Percentiles rank a stretch among this genome's conserved stretches.
phyloP scores from a whole-genome alignment of 2,113 vertebrate genomes.

The Cnemophilus loriae region DNA sequence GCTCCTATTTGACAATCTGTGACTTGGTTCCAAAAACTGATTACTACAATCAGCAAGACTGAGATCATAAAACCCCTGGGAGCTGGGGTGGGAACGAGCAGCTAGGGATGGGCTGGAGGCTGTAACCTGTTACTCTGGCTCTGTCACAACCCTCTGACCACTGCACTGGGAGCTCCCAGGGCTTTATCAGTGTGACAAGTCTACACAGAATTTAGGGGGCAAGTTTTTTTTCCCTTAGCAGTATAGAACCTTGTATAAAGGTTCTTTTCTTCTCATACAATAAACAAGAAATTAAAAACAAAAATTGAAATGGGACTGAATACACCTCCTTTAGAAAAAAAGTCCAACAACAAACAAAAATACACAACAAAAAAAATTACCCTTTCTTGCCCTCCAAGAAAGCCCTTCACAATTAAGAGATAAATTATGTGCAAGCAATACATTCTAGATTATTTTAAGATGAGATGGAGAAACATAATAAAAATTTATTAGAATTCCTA shows the following conservation, averaged over 20 bases:
- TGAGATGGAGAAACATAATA: slow-evolving; percentile 4
- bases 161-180: background rate
- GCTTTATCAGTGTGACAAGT: background rate
- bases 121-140: background rate
- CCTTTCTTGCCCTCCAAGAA: background rate
- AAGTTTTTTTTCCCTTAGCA: background rate
- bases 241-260: background rate
- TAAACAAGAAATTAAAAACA: background rate
- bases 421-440: background rate
- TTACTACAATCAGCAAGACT: background rate
- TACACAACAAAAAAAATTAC: background rate
- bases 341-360: background rate
- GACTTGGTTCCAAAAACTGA: background rate
- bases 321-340: background rate
- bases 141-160: background rate
- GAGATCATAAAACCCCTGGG: background rate
- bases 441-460: background rate
- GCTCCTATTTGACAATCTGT: background rate
- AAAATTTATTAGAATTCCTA: slow-evolving; percentile 8
- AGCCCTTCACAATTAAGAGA: background rate
- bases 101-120: background rate
- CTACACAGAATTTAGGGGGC: background rate
- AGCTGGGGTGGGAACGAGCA: background rate
- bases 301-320: background rate
- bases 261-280: background rate